A percentile compares a stretch with the other conserved stretches of the same genome.
Evolutionary conservation across 2,888 invertebrate species (phyloP).

Genomic region (Steromphala cineraria): DNA sequence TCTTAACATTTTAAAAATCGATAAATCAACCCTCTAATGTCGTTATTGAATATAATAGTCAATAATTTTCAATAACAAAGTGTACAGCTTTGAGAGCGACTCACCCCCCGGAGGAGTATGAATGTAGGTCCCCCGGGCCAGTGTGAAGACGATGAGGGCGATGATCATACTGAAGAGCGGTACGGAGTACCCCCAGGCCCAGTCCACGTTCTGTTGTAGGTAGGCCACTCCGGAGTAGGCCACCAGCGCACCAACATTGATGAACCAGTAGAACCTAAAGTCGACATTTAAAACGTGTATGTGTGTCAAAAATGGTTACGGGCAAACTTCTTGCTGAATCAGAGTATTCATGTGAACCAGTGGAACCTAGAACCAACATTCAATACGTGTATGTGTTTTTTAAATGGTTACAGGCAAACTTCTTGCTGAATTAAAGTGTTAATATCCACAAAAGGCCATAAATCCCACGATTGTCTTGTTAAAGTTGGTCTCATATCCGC

Average conservation of each 20-base stretch:
- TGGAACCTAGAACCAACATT: slow-evolving; percentile 47
- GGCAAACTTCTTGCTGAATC: background rate
- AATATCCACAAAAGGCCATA: background rate
- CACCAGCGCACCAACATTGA: slow-evolving; percentile 67
- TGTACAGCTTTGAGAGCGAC: background rate
- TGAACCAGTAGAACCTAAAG: slow-evolving; percentile 72
- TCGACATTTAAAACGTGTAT: background rate
- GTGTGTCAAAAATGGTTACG: too few species aligned
- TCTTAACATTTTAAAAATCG: too few species aligned
- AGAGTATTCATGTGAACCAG: background rate
- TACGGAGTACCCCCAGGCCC: slow-evolving; percentile 67
- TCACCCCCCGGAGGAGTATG: slow-evolving; percentile 31
- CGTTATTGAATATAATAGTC: too few species aligned
- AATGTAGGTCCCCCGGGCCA: slow-evolving; percentile 23
- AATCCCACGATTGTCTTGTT: too few species aligned
- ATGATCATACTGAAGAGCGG: slow-evolving; percentile 64
- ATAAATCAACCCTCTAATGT: too few species aligned
- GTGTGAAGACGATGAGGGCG: slow-evolving; percentile 59
- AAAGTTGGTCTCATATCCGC: too few species aligned
- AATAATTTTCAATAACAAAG: too few species aligned
- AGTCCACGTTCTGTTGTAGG: slow-evolving; percentile 69
- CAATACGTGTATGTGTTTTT: background rate
- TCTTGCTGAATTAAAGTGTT: background rate
- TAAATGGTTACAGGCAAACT: too few species aligned
- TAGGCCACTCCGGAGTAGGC: slow-evolving; percentile 68